Conservation (phyloP, 1,140 invertebrate species). For the Aphis craccivora region DNA sequence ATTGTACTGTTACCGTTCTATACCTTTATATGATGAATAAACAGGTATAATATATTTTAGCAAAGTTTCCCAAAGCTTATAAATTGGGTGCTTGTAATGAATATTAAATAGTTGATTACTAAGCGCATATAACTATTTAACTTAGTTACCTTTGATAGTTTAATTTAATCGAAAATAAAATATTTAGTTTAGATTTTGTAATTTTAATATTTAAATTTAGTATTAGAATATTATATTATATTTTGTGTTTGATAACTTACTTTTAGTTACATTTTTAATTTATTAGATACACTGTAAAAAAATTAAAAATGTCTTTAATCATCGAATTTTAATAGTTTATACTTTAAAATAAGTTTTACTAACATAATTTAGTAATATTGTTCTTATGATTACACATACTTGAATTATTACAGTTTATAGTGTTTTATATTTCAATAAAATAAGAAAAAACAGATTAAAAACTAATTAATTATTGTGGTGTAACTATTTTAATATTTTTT, state of each 20-base stretch:
- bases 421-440: background rate
- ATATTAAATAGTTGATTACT: conserved; percentile 20
- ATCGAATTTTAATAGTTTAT: background rate
- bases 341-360: background rate
- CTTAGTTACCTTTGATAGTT: background rate
- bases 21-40: background rate
- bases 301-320: no score
- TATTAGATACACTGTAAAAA: background rate
- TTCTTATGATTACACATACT: background rate
- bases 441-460: background rate
- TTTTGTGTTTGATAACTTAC: background rate
- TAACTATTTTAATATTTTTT: background rate
- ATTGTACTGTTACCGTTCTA: background rate
- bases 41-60: background rate
- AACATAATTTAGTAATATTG: background rate
- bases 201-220: background rate
- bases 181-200: background rate
- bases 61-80: background rate
- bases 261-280: background rate
- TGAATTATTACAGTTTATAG: background rate
- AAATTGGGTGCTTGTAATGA: conserved; percentile 6
- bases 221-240: background rate
- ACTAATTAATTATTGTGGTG: background rate
- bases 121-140: background rate
- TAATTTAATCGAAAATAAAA: background rate